These are phyloP conservation scores for Agrotis ipsilon DNA, from an alignment of 2,888 invertebrate species.

Conservation along the genomic window DNA sequence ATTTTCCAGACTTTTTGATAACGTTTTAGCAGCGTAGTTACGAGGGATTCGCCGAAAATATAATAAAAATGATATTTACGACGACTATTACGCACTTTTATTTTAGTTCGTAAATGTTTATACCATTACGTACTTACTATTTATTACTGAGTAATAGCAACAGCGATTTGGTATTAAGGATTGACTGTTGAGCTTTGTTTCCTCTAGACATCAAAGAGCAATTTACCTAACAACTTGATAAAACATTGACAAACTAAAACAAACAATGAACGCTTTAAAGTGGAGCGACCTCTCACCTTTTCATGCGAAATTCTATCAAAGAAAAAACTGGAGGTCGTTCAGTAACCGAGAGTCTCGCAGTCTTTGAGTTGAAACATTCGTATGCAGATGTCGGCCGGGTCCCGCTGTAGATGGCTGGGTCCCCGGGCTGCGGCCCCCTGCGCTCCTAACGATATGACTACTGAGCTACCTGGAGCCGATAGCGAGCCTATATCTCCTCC, in stretches of 20 bases:
- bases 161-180: constrained; percentile 1
- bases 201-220: constrained; percentile 8
- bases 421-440: constrained; percentile 38
- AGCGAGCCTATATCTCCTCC: constrained; percentile 52
- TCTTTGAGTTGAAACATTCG: constrained; percentile 59
- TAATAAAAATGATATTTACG: constrained; percentile 20
- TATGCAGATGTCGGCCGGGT: constrained; percentile 62
- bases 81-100: constrained; percentile 3
- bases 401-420: constrained; percentile 43
- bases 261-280: constrained; percentile 52
- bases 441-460: constrained; percentile 57
- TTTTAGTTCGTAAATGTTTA: neutral
- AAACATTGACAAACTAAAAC: constrained; percentile 52
- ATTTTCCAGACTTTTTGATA: constrained; percentile 17
- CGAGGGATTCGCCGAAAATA: constrained; percentile 12
- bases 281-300: constrained; percentile 45
- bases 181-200: neutral
- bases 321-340: constrained; percentile 48
- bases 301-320: constrained; percentile 55
- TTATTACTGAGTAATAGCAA: constrained; percentile 12
- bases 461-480: constrained; percentile 55
- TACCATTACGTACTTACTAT: neutral
- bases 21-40: constrained; percentile 18
- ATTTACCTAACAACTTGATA: constrained; percentile 38
- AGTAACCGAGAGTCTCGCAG: constrained; percentile 33